These are phyloP conservation scores for Gerris lacustris DNA, from an alignment of 2,888 invertebrate species.

Conservation along the genomic window DNA sequence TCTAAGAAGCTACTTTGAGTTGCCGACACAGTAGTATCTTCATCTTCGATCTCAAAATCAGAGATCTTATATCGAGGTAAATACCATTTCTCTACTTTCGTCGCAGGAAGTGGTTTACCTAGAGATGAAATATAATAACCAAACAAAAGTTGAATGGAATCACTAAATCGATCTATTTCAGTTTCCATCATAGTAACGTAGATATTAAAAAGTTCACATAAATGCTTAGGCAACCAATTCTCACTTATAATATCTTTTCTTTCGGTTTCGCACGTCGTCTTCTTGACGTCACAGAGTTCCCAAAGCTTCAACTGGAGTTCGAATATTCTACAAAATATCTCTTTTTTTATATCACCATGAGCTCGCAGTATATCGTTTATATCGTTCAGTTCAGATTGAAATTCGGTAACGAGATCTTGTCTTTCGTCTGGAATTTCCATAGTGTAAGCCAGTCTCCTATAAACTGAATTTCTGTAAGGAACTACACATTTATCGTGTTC, in stretches of 20 bases:
- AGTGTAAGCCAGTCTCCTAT: conserved; percentile 44
- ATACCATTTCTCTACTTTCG: background rate
- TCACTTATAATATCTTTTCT: conserved; percentile 42
- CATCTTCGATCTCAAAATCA: background rate
- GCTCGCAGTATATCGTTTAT: conserved; percentile 47
- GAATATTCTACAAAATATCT: conserved; percentile 47
- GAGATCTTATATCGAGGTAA: background rate
- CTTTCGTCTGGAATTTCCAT: conserved; percentile 46
- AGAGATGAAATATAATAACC: conserved; percentile 40
- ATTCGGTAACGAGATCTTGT: conserved; percentile 44
- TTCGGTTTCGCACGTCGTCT: conserved; percentile 44
- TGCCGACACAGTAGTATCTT: background rate
- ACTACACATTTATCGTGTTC: conserved; percentile 43
- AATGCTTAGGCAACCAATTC: conserved; percentile 47
- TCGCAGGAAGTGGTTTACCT: background rate
- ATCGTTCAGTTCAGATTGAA: conserved; percentile 48
- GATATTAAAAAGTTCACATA: conserved; percentile 44
- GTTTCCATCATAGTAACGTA: conserved; percentile 47
- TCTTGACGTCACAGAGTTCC: conserved; percentile 46
- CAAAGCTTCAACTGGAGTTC: conserved; percentile 44
- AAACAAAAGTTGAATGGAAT: conserved; percentile 37
- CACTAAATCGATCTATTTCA: conserved; percentile 47
- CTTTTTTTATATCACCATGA: conserved; percentile 46
- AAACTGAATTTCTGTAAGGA: conserved; percentile 46
- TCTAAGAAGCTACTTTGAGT: no score